Conservation (phyloP, 2,888 invertebrate genomes). For the Aethes cnicana region DNA sequence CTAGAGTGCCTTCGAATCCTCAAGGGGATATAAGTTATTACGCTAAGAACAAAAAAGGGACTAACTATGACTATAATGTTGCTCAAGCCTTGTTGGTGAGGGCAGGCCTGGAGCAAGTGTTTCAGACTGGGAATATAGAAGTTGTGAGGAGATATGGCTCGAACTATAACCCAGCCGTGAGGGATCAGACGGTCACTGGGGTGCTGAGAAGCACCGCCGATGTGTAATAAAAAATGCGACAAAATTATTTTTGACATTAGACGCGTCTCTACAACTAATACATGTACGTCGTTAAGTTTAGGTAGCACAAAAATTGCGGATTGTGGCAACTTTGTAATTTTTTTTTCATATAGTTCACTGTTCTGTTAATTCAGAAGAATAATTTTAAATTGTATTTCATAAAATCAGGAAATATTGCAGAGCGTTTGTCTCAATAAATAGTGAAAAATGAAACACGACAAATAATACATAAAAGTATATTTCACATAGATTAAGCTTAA, state of each 20-base stretch:
- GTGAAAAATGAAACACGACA: background rate
- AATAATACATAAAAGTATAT: constrained; percentile 46
- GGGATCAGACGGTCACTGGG: constrained; percentile 41
- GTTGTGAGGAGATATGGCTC: constrained; percentile 54
- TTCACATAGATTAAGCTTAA: constrained; percentile 35
- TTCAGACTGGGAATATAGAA: constrained; percentile 53
- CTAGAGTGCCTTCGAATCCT: constrained; percentile 47
- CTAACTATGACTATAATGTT: constrained; percentile 41
- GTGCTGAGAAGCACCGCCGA: constrained; percentile 38
- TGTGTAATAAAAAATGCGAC: constrained; percentile 28
- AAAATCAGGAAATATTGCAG: no score
- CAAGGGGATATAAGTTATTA: constrained; percentile 60
- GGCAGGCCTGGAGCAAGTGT: constrained; percentile 47
- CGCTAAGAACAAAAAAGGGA: constrained; percentile 53
- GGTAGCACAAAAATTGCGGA: no score
- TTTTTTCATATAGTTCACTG: no score
- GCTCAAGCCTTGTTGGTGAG: constrained; percentile 48
- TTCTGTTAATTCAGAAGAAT: no score
- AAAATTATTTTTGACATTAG: no score
- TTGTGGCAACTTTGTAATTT: no score
- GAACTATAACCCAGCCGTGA: constrained; percentile 55
- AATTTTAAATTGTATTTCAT: no score
- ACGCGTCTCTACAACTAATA: no score
- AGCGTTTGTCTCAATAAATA: no score
- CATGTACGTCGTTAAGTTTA: no score